These are phyloP conservation scores for Spea multiplicata DNA, from an alignment of 2,113 vertebrate genomes.

Conservation along the genomic window DNA sequence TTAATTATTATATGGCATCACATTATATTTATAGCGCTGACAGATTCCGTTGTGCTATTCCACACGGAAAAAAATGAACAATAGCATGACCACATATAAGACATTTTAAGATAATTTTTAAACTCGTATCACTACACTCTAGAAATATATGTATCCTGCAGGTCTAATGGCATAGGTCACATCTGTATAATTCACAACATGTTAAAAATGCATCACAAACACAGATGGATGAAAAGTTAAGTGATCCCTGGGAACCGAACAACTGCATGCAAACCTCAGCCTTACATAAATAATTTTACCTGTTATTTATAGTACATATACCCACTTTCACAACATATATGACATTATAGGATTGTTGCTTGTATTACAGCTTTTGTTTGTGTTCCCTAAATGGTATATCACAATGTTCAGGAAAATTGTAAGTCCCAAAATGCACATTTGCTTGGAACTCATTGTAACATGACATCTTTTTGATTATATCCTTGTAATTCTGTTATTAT, in stretches of 20 bases:
- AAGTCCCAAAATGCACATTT: no score
- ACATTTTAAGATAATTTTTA: no score
- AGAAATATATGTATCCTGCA: not conserved
- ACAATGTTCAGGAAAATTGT: no score
- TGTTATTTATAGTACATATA: not conserved
- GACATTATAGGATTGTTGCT: not conserved
- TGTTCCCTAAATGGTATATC: no score
- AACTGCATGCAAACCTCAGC: not conserved
- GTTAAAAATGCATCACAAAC: slow-evolving; percentile 20
- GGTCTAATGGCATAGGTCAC: slow-evolving; percentile 7
- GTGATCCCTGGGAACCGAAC: not conserved
- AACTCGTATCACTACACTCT: no score
- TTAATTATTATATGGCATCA: no score
- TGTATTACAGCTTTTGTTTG: not conserved
- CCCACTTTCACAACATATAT: not conserved
- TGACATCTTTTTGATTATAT: no score
- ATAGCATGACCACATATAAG: not conserved
- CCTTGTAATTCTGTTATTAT: no score
- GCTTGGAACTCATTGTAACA: no score
- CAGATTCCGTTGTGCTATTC: no score
- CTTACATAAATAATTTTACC: slow-evolving; percentile 9
- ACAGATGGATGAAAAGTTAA: slow-evolving; percentile 14
- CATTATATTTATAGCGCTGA: no score
- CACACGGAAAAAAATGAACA: not conserved
- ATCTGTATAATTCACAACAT: slow-evolving; percentile 22